Evolutionary conservation across 2,113 vertebrate species (phyloP).

Genomic region (Trachemys scripta): DNA sequence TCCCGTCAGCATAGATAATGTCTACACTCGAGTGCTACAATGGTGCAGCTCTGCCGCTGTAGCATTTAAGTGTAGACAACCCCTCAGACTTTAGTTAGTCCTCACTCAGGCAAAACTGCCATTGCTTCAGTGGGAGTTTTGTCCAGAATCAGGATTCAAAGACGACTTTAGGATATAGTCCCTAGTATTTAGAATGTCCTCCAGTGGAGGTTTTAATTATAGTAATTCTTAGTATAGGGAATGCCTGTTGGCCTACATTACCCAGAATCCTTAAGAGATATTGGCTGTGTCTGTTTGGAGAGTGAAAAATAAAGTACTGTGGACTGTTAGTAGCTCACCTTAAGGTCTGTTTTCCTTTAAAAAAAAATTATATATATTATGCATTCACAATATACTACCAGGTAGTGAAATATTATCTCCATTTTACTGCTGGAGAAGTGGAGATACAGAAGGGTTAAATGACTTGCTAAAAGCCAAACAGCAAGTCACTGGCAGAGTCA

Average conservation of each 20-base stretch:
- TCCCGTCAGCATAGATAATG: background rate
- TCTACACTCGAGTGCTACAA: background rate
- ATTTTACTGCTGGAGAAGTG: slow-evolving; percentile 17
- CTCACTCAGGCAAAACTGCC: background rate
- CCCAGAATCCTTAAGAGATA: background rate
- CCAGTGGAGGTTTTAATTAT: background rate
- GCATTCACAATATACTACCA: background rate
- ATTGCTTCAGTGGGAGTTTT: background rate
- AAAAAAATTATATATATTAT: background rate
- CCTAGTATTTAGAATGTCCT: background rate
- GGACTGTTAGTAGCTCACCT: background rate
- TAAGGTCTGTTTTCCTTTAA: background rate
- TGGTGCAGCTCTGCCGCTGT: background rate
- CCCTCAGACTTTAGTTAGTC: background rate
- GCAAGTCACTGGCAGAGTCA: background rate
- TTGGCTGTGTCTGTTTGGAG: background rate
- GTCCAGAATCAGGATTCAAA: background rate
- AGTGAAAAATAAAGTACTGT: fast-evolving
- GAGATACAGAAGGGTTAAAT: background rate
- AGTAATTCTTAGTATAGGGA: background rate
- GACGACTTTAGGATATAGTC: background rate
- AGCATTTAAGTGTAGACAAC: background rate
- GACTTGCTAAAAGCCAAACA: background rate
- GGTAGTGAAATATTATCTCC: fast-evolving
- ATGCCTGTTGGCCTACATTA: background rate